Evolutionary conservation across 2,888 invertebrate genomes (phyloP).

Genomic region (Calephelis perditalis): DNA sequence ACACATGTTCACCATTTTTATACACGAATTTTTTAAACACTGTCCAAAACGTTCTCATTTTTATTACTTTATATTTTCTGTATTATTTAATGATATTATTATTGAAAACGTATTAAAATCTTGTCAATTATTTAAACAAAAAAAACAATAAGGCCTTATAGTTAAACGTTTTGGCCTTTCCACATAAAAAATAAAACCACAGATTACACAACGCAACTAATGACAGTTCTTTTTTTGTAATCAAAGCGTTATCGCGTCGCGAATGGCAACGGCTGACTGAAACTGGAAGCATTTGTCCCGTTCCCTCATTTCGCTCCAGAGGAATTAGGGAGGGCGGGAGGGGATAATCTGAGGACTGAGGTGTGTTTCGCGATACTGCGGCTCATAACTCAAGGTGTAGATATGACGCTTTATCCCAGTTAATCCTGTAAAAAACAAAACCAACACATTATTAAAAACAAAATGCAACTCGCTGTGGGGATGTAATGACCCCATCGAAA

Average conservation of each 20-base stretch:
- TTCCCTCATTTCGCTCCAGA: conserved; percentile 47
- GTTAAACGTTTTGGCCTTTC: neutral
- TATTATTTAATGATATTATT: no score
- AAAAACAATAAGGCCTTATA: no score
- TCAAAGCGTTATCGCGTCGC: conserved; percentile 42
- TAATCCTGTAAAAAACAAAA: no score
- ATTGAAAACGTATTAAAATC: no score
- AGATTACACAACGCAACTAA: conserved; percentile 6
- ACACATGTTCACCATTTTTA: conserved; percentile 19
- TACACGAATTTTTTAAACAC: neutral
- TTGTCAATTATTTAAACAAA: no score
- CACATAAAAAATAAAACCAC: neutral
- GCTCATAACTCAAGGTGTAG: neutral
- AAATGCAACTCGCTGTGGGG: no score
- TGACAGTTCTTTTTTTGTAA: conserved; percentile 18
- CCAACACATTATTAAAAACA: no score
- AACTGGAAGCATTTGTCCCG: conserved; percentile 33
- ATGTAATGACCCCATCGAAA: no score
- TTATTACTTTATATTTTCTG: neutral
- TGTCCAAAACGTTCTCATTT: conserved; percentile 22
- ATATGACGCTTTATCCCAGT: neutral
- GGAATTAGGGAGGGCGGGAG: conserved; percentile 49
- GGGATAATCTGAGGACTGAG: conserved; percentile 30
- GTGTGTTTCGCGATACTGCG: conserved; percentile 26
- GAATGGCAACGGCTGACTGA: conserved; percentile 52